Conservation (phyloP, 2,113 vertebrate genomes). For the Rissa tridactyla region DNA sequence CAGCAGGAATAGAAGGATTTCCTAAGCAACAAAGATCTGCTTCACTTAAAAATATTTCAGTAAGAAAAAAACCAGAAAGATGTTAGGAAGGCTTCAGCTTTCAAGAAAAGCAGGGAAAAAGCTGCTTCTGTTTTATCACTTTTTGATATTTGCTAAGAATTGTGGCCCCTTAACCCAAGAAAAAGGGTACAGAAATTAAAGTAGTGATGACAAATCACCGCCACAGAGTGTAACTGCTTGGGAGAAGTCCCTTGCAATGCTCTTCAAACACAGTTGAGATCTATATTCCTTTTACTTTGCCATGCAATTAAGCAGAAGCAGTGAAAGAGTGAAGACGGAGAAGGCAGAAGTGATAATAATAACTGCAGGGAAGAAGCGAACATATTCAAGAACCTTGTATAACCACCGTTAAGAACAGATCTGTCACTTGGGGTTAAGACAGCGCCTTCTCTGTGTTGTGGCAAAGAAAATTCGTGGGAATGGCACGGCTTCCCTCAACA, state of each 20-base stretch:
- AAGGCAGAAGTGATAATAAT: background rate
- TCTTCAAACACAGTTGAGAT: background rate
- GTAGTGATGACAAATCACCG: background rate
- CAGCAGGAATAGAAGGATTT: constrained; percentile 48
- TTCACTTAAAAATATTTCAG: constrained; percentile 26
- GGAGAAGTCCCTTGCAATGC: background rate
- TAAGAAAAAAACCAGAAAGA: background rate
- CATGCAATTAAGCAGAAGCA: background rate
- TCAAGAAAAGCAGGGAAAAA: background rate
- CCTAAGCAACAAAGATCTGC: constrained; percentile 49
- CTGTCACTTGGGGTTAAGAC: background rate
- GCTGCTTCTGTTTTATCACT: background rate
- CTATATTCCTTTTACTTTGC: background rate
- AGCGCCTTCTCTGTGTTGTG: fast-evolving
- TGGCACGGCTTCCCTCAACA: background rate
- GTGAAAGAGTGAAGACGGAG: background rate
- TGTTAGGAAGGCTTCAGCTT: background rate
- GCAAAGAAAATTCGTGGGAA: background rate
- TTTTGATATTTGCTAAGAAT: background rate
- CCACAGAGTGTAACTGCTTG: background rate
- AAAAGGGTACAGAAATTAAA: background rate
- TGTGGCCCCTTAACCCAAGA: background rate
- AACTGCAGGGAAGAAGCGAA: background rate
- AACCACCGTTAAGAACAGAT: background rate
- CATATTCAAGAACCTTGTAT: background rate